Evolutionary conservation across 2,113 vertebrate genomes (phyloP), one percentile per base, ranked within the genome.

Genomic region (Arvicanthis niloticus): DNA sequence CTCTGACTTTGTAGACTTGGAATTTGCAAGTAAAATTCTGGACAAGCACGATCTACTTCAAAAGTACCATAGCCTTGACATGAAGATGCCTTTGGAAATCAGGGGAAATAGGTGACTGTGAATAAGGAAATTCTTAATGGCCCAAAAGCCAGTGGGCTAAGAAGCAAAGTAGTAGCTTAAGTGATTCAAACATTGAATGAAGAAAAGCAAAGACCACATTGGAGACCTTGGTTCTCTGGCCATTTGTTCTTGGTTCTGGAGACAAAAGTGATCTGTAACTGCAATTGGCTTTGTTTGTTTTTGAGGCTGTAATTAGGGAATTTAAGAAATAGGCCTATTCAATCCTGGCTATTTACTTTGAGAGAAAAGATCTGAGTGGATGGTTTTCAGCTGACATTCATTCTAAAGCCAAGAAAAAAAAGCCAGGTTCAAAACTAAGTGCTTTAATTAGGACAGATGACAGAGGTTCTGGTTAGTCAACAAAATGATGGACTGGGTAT

Each of bases 41-140:
- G 48, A 19, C 0, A 89, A 95, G 45, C 3, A 89, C 92, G 37
- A 67, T 22, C 60, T 78, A 60, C 22, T 26, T 95, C 17, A 73
- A 72, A 29, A 87, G 29, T 7, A 15, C 45, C 13, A 16, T 72
- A 93, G 60, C 19, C 26, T 91, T 4, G 72, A 75, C 60, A 75
- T 26, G 42, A 90, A 91, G 48, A 95, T 91, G 77, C n/a, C 40
- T 91, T 45, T 87, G 51, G 6, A 48, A 94, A 62, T 12, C 88
- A 89, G 34, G 5, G 3, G 1, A 80, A 51, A 48, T 19, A 96
- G 42, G 34, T 76, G 40, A 85, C 19, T 26, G 77, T 91, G 22
- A 95, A 89, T 86, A 96, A 77, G 21, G 58, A 89, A 95, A 96
- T 65, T 29, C 5, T 13, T 81, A 86, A 91, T 16, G 16, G 37